A percentile compares a stretch with the other conserved stretches of the same genome.
Evolutionary conservation across 1,140 invertebrate genomes (phyloP).

Genomic region (Centruroides sculpturatus): DNA sequence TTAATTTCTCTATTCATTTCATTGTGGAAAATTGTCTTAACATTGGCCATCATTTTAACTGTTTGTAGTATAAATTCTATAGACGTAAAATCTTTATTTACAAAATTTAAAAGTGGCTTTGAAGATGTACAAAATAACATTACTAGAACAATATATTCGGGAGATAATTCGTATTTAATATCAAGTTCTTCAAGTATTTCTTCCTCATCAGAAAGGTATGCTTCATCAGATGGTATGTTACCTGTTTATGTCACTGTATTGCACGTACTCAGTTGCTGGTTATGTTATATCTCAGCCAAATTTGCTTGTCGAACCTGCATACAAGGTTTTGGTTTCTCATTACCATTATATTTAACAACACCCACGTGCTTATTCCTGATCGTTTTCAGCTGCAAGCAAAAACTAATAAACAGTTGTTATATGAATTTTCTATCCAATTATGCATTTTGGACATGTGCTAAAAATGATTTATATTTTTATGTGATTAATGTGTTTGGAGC

Average conservation of each 20-base stretch:
- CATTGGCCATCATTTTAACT: constrained; percentile 49
- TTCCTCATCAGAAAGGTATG: too few species aligned
- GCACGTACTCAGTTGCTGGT: constrained; percentile 63
- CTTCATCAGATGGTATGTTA: background rate
- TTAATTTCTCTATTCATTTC: constrained; percentile 79
- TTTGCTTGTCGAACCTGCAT: constrained; percentile 94
- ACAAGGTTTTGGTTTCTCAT: constrained; percentile 90
- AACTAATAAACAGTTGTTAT: constrained; percentile 70
- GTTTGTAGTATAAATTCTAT: constrained; percentile 41
- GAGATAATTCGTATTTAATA: too few species aligned
- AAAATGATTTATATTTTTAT: constrained; percentile 39
- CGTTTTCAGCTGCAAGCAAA: constrained; percentile 68
- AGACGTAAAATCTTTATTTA: constrained; percentile 58
- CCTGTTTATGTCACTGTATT: constrained; percentile 60
- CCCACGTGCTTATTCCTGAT: constrained; percentile 71
- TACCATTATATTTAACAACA: constrained; percentile 80
- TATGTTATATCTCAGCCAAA: constrained; percentile 80
- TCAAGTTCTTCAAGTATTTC: too few species aligned
- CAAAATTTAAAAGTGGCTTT: constrained; percentile 54
- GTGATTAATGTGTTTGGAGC: background rate
- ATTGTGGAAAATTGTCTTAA: constrained; percentile 70
- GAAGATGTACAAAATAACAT: constrained; percentile 28
- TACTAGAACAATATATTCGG: too few species aligned
- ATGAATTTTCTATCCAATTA: constrained; percentile 66
- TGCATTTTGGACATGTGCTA: constrained; percentile 70